A percentile compares a stretch with the other conserved stretches of the same genome.
These are phyloP conservation scores for Lagorchestes hirsutus DNA, from an alignment of 2,797 vertebrate genomes.

Conservation along the genomic window DNA sequence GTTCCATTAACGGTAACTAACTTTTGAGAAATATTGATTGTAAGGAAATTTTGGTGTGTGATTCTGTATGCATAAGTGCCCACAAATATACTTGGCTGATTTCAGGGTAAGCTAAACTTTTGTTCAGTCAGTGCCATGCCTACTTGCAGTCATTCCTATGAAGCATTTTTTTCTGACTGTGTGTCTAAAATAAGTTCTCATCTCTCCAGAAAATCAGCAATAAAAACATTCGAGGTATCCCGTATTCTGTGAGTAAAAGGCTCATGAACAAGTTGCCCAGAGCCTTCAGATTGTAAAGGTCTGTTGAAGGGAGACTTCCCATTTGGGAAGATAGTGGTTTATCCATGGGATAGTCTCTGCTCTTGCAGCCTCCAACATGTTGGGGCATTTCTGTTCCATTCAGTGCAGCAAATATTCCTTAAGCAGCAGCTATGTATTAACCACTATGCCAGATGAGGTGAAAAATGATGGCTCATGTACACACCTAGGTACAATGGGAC, in stretches of 20 bases:
- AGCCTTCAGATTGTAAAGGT: background rate
- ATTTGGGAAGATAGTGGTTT: background rate
- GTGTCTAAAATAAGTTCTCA: slow-evolving; percentile 47
- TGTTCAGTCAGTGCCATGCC: background rate
- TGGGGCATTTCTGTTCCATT: background rate
- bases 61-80: background rate
- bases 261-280: background rate
- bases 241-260: background rate
- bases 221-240: background rate
- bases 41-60: background rate
- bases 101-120: slow-evolving; percentile 41
- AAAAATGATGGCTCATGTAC: background rate
- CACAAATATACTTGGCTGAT: background rate
- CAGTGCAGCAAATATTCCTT: background rate
- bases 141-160: slow-evolving; percentile 17
- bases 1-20: slow-evolving; percentile 24
- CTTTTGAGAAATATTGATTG: background rate
- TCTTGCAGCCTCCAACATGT: too few species aligned
- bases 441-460: background rate
- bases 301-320: background rate
- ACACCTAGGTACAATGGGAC: background rate
- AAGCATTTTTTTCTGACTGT: background rate
- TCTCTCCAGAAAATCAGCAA: slow-evolving; percentile 35
- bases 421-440: background rate
- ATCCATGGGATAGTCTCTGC: background rate